Conservation (phyloP, 2,888 invertebrate genomes). For the Ormyrus nitidulus region DNA sequence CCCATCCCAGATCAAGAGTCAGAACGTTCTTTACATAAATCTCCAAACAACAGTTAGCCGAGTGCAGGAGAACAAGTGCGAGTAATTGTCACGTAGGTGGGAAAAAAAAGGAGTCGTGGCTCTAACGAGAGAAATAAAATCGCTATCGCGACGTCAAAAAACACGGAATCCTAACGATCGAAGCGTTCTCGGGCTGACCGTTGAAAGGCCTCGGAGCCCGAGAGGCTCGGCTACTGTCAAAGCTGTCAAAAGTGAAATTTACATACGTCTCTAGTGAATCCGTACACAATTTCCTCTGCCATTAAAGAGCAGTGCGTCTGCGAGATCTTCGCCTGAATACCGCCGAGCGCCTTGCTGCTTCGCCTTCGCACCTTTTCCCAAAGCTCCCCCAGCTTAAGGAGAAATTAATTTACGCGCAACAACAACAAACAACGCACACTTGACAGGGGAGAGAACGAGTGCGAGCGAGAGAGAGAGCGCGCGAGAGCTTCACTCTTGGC, state of each 20-base stretch:
- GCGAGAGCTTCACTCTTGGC: slow-evolving; percentile 21
- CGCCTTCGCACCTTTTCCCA: slow-evolving; percentile 25
- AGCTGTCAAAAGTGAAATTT: slow-evolving; percentile 67
- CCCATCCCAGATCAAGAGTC: not conserved
- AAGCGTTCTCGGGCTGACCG: not conserved
- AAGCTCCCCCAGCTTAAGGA: slow-evolving; percentile 43
- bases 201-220: not conserved
- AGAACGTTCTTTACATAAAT: slow-evolving; percentile 10
- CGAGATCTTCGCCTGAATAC: slow-evolving; percentile 43
- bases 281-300: slow-evolving; percentile 75
- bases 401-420: slow-evolving; percentile 14
- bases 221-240: slow-evolving; percentile 59
- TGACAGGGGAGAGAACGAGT: not conserved
- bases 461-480: too few relatives aligned
- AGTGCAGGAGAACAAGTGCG: not conserved
- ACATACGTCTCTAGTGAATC: slow-evolving; percentile 73
- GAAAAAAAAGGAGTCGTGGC: not conserved
- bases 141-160: too few relatives aligned
- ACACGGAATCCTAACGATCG: too few relatives aligned
- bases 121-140: not conserved
- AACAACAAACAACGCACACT: too few relatives aligned
- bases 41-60: slow-evolving; percentile 38
- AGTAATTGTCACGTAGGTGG: slow-evolving; percentile 13
- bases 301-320: slow-evolving; percentile 66
- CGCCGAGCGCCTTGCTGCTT: slow-evolving; percentile 42